phyloP scores from a whole-genome alignment of 2,888 invertebrate genomes.

The Melieria picta region DNA sequence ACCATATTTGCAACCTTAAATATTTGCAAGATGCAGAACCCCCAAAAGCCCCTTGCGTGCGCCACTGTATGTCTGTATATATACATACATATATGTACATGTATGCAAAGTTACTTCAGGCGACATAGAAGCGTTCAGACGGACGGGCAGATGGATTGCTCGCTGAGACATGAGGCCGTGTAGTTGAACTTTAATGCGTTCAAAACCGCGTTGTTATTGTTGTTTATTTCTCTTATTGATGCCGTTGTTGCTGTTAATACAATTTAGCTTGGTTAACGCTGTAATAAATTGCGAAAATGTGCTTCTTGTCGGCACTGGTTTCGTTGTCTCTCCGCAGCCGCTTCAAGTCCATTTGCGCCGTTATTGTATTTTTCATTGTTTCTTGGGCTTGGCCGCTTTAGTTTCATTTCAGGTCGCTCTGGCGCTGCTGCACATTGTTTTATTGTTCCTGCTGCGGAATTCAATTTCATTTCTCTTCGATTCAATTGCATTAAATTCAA shows the following conservation, averaged over 20 bases:
- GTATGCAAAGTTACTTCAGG: slow-evolving; percentile 1
- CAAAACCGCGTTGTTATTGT: neutral
- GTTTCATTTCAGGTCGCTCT: slow-evolving; percentile 17
- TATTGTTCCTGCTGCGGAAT: no score
- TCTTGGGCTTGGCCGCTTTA: slow-evolving; percentile 22
- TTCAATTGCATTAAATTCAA: no score
- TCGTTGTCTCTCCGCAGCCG: neutral
- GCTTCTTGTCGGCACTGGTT: neutral
- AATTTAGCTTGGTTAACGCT: slow-evolving; percentile 20
- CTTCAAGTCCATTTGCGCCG: neutral
- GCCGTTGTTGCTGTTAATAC: slow-evolving; percentile 15
- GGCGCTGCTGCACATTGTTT: no score
- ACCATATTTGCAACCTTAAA: no score
- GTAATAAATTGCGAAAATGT: slow-evolving; percentile 10
- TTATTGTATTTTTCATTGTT: neutral
- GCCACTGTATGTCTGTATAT: no score
- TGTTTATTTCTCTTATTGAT: no score
- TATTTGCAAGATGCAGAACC: no score
- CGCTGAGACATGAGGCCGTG: no score
- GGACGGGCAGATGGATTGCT: no score
- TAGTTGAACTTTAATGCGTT: neutral
- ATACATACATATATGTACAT: no score
- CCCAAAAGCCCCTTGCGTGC: no score
- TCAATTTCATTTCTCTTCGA: no score
- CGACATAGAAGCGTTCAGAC: slow-evolving; percentile 12